These are phyloP conservation scores for Tetragnatha versicolor DNA, from an alignment of 1,140 invertebrate species.

Conservation along the genomic window DNA sequence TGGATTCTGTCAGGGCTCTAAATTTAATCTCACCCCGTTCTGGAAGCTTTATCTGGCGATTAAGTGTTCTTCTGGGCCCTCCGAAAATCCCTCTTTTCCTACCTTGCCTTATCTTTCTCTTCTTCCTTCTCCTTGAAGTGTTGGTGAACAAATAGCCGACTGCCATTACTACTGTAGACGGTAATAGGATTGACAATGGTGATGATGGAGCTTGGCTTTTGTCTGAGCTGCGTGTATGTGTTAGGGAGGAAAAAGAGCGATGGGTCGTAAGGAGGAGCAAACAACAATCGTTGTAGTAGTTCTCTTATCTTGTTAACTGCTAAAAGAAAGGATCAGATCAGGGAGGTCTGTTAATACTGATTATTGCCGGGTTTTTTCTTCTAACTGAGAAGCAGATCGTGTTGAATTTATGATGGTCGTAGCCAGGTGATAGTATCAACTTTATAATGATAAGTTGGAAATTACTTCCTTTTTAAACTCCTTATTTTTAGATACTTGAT, in stretches of 20 bases:
- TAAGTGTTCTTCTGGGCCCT: conserved; percentile 47
- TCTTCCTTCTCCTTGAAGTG: conserved; percentile 15
- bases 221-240: conserved; percentile 26
- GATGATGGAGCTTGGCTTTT: conserved; percentile 14
- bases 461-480: too few relatives aligned
- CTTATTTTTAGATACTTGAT: too few relatives aligned
- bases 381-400: too few relatives aligned
- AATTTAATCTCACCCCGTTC: conserved; percentile 41
- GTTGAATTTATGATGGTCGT: too few relatives aligned
- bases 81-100: conserved; percentile 42
- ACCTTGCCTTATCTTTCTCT: conserved; percentile 6
- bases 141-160: conserved; percentile 30
- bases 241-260: conserved; percentile 11
- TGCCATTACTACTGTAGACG: conserved; percentile 40
- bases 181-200: conserved; percentile 48
- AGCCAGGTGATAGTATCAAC: too few relatives aligned
- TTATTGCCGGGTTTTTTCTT: too few relatives aligned
- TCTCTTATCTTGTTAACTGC: conserved; percentile 25
- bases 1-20: conserved; percentile 24
- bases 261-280: conserved; percentile 12
- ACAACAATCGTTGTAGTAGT: conserved; percentile 11
- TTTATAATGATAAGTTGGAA: too few relatives aligned
- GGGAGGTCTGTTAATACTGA: too few relatives aligned
- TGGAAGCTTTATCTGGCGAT: conserved; percentile 44
- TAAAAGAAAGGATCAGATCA: too few relatives aligned